These are phyloP conservation scores for Spicauda simplicius DNA, from an alignment of 2,888 invertebrate genomes.

Conservation along the genomic window DNA sequence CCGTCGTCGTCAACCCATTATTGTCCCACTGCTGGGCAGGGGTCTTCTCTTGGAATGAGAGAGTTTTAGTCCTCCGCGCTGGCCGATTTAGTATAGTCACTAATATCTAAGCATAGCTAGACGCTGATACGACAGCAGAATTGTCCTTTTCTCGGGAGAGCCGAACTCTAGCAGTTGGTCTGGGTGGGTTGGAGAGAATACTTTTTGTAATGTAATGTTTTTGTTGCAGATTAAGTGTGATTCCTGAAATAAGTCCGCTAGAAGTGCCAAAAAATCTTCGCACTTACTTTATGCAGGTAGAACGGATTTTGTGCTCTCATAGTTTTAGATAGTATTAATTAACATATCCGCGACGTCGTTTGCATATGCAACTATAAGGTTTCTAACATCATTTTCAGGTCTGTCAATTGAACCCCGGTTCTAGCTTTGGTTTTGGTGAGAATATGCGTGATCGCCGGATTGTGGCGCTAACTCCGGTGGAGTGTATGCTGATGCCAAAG, in stretches of 20 bases:
- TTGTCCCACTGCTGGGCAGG: too few relatives aligned
- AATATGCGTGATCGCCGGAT: constrained; percentile 87
- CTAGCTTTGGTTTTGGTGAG: constrained; percentile 90
- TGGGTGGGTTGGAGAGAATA: too few relatives aligned
- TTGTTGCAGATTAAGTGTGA: constrained; percentile 58
- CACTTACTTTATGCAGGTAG: constrained; percentile 76
- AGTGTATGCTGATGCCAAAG: constrained; percentile 88
- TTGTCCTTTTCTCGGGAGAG: not conserved
- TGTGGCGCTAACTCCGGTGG: constrained; percentile 86
- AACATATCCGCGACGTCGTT: too few relatives aligned
- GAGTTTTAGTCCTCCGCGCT: too few relatives aligned
- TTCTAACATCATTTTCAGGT: constrained; percentile 65
- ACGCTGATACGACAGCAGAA: too few relatives aligned
- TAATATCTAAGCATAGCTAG: too few relatives aligned
- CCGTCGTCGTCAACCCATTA: too few relatives aligned
- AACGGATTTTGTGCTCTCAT: too few relatives aligned
- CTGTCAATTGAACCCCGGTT: constrained; percentile 83
- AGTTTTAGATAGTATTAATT: too few relatives aligned
- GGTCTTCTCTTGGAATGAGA: too few relatives aligned
- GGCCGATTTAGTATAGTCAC: too few relatives aligned
- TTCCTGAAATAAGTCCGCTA: constrained; percentile 43
- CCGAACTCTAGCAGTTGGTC: not conserved
- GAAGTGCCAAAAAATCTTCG: constrained; percentile 49
- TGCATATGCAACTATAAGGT: too few relatives aligned
- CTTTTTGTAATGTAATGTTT: not conserved